Evolutionary conservation across 2,888 invertebrate species (phyloP), one percentile per base, ranked within the genome.

Genomic region (Xanthia icteritia): DNA sequence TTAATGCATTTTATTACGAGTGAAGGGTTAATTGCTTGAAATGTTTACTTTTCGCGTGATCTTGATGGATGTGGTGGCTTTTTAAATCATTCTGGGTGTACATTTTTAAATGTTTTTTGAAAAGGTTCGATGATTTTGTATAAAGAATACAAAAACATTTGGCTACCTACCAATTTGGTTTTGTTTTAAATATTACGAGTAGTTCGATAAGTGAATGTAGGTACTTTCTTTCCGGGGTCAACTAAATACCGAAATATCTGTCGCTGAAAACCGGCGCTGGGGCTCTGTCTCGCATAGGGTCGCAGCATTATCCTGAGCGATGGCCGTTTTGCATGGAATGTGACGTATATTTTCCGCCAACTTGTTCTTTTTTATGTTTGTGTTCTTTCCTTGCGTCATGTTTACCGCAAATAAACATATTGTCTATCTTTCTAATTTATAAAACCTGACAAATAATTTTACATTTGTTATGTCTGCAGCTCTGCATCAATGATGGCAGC

Each of bases 11-110:
- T 83, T 65, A 73, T 83, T 71, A 58, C 70, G 51, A 81, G n/a
- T 5, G 51, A 58, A 65, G 65, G 63, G 73, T 84, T 81, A 84
- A 78, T 82, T 70, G 60, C 61, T 70, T 56, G 73, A 68, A 84
- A 56, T 60, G 60, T 84, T 74, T 70, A 73, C 48, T 64, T 39
- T 67, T 17, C 20, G 9, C 27, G 31, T 54, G 65, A 73, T 66
- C n/a, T 63, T 67, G 64, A 63, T 78, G 23, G 48, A 73, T 78
- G 61, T 69, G 8, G 56, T 45, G 3, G 5, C 6, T 48, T 4
- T 61, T 36, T 36, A 0, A 23, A 48, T 36, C n/a, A 31, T 58
- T 66, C 45, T 56, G 13, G 5, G 4, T 45, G 13, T 63, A 23
- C 6, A 9, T 42, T 42, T 39, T n/a, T 39, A 13, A 15, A 39